A percentile compares a stretch with the other conserved stretches of the same genome.
phyloP scores from a whole-genome alignment of 2,797 vertebrate genomes.

The Salarias fasciatus region DNA sequence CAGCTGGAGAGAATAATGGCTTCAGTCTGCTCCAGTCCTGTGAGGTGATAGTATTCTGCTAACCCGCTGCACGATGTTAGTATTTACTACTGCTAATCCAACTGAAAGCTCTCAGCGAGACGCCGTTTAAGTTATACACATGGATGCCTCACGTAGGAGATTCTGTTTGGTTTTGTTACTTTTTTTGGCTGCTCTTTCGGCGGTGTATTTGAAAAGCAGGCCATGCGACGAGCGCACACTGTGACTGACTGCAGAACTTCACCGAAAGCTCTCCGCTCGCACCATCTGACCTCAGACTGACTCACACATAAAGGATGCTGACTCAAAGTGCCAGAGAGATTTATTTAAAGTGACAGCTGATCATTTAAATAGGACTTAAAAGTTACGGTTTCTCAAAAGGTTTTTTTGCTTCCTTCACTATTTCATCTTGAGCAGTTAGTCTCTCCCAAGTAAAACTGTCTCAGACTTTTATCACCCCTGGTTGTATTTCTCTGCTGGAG shows the following conservation, averaged over 20 bases:
- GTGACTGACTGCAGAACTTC: conserved; percentile 5
- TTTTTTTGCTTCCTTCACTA: background rate
- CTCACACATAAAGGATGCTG: conserved; percentile 15
- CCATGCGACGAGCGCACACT: background rate
- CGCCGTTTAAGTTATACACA: too few relatives aligned
- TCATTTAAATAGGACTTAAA: background rate
- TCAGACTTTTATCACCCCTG: too few relatives aligned
- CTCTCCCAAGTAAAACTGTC: too few relatives aligned
- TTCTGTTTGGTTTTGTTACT: background rate
- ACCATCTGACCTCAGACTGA: conserved; percentile 29
- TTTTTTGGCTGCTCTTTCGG: background rate
- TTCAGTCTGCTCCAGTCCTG: conserved; percentile 13
- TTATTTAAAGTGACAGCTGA: background rate
- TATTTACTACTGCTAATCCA: too few relatives aligned
- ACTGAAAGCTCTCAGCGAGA: too few relatives aligned
- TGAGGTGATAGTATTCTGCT: too few relatives aligned
- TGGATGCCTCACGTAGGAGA: too few relatives aligned
- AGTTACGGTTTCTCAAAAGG: conserved; percentile 11
- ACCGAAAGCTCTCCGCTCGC: conserved; percentile 8
- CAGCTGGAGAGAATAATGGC: background rate
- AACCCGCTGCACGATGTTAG: too few relatives aligned
- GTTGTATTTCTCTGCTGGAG: conserved; percentile 19
- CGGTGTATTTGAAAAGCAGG: conserved; percentile 13
- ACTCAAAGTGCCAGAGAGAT: conserved; percentile 7
- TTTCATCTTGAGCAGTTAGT: conserved; percentile 7